Percentiles rank a stretch among this genome's conserved stretches.
phyloP scores from a whole-genome alignment of 2,113 vertebrate species.

The Podocnemis expansa region DNA sequence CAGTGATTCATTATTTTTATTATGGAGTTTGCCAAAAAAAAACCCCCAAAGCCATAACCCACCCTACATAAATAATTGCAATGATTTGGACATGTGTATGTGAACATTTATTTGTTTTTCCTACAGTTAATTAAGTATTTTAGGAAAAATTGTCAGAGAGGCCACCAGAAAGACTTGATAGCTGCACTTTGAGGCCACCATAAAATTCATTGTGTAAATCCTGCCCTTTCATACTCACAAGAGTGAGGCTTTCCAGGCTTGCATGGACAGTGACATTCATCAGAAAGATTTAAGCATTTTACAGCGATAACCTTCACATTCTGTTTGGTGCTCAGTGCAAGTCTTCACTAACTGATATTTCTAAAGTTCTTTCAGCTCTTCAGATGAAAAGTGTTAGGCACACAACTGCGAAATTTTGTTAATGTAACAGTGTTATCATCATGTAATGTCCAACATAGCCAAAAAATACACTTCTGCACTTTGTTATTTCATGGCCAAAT shows the following conservation, averaged over 20 bases:
- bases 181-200: too few species aligned
- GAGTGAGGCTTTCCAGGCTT: constrained; percentile 26
- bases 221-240: not conserved
- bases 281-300: constrained; percentile 63
- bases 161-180: too few species aligned
- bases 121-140: too few species aligned
- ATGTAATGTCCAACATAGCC: constrained; percentile 44
- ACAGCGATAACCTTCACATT: constrained; percentile 71
- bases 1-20: too few species aligned
- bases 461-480: constrained; percentile 65
- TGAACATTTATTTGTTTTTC: too few species aligned
- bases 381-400: constrained; percentile 34
- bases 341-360: constrained; percentile 67
- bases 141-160: too few species aligned
- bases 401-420: constrained; percentile 26
- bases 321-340: constrained; percentile 40
- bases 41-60: too few species aligned
- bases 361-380: constrained; percentile 40
- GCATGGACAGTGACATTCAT: constrained; percentile 20
- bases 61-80: too few species aligned
- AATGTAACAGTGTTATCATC: constrained; percentile 61
- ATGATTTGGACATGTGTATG: too few species aligned
- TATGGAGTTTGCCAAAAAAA: too few species aligned
- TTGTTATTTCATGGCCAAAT: constrained; percentile 62
- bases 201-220: too few species aligned